Base-by-base conservation (phyloP, 2,888 invertebrate genomes). In the Eretmocerus hayati region DNA sequence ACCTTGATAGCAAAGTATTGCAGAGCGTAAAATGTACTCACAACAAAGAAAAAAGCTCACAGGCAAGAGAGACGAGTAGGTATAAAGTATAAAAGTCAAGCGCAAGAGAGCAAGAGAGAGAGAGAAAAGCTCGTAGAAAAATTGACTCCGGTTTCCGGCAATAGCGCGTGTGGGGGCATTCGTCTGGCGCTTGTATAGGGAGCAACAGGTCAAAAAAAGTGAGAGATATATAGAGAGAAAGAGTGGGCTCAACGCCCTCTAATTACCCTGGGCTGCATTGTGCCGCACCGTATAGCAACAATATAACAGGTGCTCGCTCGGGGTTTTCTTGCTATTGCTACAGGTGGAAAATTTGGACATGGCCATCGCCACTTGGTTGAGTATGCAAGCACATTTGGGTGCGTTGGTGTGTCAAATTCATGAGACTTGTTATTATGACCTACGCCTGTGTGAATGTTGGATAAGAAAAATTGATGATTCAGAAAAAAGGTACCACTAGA, bases 141-240 rank as follows among this genome's bases (percentile, higher is more conserved):
- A 26, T n/a, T 23, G 35, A 26, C 19, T n/a, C 15, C 37, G 44
- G 16, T 15, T 23, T 8, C 8, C 26, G 13, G n/a, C 21, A 22
- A 42, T 21, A 15, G 8, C 16, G 16, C 6, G 13, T 8, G 18
- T n/a, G n/a, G n/a, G n/a, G n/a, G n/a, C n/a, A n/a, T n/a, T n/a
- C n/a, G n/a, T n/a, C n/a, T n/a, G n/a, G n/a, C 6, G n/a, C 30
- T 23, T 15, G 37, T 8, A 31, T 16, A 1, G 42, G 11, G 36
- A 20, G 48, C 48, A 48, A 48, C 48, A 48, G 48, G 43, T 48
- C 48, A 48, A 38, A n/a, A n/a, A n/a, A n/a, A n/a, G n/a, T n/a
- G n/a, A n/a, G n/a, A n/a, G n/a, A n/a, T n/a, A n/a, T n/a, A n/a
- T n/a, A n/a, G n/a, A n/a, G n/a, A n/a, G n/a, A n/a, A n/a, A n/a